phyloP scores from a whole-genome alignment of 2,888 invertebrate genomes.

The Cerastis leucographa region DNA sequence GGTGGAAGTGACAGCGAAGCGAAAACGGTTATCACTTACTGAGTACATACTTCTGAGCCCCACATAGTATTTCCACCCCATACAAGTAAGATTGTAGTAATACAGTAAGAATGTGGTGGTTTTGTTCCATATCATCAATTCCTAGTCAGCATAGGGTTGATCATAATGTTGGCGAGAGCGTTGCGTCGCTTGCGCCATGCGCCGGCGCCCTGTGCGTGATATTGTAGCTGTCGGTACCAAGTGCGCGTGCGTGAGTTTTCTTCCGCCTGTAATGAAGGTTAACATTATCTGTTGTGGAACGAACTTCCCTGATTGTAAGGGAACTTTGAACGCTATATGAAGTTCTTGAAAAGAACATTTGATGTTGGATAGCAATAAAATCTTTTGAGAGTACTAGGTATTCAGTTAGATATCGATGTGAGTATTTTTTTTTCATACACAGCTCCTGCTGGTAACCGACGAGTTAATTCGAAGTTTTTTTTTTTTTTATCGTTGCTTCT shows the following conservation, averaged over 20 bases:
- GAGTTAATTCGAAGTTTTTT: not conserved
- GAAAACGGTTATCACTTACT: no score
- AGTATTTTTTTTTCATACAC: not conserved
- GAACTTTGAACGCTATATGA: not conserved
- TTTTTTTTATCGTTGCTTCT: no score
- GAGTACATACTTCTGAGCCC: no score
- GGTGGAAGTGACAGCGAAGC: no score
- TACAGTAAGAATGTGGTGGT: not conserved
- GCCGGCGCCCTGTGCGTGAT: conserved; percentile 97
- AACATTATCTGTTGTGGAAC: not conserved
- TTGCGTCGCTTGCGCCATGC: conserved; percentile 97
- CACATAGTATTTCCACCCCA: no score
- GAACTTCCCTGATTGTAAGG: not conserved
- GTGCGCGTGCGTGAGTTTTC: conserved; percentile 95
- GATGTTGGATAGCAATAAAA: no score
- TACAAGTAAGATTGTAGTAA: not conserved
- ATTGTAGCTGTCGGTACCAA: conserved; percentile 97
- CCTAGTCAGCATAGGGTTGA: conserved; percentile 94
- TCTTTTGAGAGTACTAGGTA: no score
- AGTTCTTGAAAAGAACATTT: no score
- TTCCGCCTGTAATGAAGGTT: conserved; percentile 93
- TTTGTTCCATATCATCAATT: conserved; percentile 73
- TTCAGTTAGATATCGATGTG: no score
- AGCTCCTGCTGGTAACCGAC: not conserved
- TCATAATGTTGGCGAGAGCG: conserved; percentile 99